These are phyloP conservation scores for Solen grandis DNA, from an alignment of 1,140 invertebrate species.

Conservation along the genomic window DNA sequence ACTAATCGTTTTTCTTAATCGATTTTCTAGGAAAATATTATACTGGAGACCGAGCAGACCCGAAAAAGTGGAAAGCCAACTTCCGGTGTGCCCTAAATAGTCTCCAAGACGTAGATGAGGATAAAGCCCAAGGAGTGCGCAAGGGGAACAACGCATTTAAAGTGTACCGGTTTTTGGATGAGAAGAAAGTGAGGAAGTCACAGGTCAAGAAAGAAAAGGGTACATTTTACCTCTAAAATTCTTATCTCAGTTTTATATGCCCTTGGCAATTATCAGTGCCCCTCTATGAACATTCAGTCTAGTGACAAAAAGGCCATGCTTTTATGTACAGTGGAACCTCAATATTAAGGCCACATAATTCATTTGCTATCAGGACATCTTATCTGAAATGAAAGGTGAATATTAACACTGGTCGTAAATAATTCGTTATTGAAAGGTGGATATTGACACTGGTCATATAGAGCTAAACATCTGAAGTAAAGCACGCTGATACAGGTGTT, in stretches of 20 bases:
- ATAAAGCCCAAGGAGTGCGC: slow-evolving; percentile 57
- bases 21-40: slow-evolving; percentile 56
- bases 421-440: not conserved
- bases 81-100: slow-evolving; percentile 77
- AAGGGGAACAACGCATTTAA: slow-evolving; percentile 73
- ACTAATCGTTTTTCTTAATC: too few species aligned
- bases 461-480: not conserved
- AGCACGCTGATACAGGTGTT: not conserved
- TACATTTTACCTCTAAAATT: too few species aligned
- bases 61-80: slow-evolving; percentile 76
- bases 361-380: too few species aligned
- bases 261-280: too few species aligned
- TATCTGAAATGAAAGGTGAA: not conserved
- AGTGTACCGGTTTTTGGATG: slow-evolving; percentile 69
- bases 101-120: slow-evolving; percentile 71
- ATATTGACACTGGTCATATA: not conserved
- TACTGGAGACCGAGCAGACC: slow-evolving; percentile 62
- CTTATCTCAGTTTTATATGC: too few species aligned
- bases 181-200: slow-evolving; percentile 8
- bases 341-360: too few species aligned
- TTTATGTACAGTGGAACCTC: too few species aligned
- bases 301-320: too few species aligned
- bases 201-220: not conserved
- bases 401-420: not conserved
- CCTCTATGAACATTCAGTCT: too few species aligned